A percentile compares a stretch with the other conserved stretches of the same genome.
Evolutionary conservation across 1,140 invertebrate species (phyloP).

Genomic region (Cheumatopsyche charites): DNA sequence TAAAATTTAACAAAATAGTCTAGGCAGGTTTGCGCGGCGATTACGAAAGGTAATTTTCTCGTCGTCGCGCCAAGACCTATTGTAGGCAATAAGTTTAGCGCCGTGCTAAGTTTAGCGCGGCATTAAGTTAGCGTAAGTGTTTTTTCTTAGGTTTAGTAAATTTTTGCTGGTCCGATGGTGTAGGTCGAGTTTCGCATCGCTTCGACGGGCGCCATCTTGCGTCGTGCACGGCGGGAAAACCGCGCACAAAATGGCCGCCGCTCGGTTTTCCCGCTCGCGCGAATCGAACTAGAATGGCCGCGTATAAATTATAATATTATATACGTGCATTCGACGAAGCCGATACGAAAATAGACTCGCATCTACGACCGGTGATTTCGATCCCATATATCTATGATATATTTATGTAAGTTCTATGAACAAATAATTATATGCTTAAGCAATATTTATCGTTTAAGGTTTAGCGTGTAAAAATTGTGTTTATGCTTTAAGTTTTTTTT

Average conservation of each 20-base stretch:
- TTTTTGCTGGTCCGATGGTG: conserved; percentile 46
- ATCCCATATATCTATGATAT: conserved; percentile 97
- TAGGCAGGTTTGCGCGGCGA: conserved; percentile 24
- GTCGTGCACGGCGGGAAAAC: conserved; percentile 33
- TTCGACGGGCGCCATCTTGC: conserved; percentile 16
- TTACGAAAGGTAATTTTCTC: conserved; percentile 49
- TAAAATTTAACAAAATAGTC: conserved; percentile 5
- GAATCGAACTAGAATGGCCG: conserved; percentile 40
- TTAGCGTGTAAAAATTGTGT: conserved; percentile 28
- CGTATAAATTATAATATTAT: conserved; percentile 31
- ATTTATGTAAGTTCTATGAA: conserved; percentile 94
- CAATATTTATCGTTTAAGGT: conserved; percentile 43
- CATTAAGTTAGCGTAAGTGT: not conserved
- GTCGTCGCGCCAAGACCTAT: conserved; percentile 13
- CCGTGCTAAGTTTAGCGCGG: conserved; percentile 4
- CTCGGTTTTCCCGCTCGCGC: conserved; percentile 7
- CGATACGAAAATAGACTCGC: conserved; percentile 47
- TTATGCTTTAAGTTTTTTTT: not conserved
- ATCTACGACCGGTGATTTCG: conserved; percentile 74
- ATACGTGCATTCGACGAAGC: not conserved
- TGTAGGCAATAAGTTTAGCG: conserved; percentile 6
- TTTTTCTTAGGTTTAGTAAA: conserved; percentile 32
- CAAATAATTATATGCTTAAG: conserved; percentile 57
- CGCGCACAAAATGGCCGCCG: conserved; percentile 24
- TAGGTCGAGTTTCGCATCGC: conserved; percentile 28